Evolutionary conservation across 2,888 invertebrate genomes (phyloP), one percentile per base, ranked within the genome.

Genomic region (Isoperla grammatica): DNA sequence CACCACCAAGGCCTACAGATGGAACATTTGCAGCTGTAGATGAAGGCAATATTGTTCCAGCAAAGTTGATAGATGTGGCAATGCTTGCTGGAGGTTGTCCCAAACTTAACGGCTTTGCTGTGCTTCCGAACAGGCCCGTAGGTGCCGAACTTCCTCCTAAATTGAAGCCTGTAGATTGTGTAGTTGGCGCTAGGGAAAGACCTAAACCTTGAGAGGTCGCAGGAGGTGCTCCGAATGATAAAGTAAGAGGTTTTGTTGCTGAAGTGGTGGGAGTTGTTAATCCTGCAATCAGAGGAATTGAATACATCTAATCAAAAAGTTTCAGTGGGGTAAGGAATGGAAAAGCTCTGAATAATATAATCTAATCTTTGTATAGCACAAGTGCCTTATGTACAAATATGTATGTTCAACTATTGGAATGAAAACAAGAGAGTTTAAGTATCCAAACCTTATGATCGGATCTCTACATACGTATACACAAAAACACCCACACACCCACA

Each of bases 1-100:
- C 76, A 1, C 88, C 87, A 12, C 89, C 89, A 17, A 90, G 76
- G 5, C 89, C 90, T 35, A 82, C 73, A 63, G 79, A 79, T 2
- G 79, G 70, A 20, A 77, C 71, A 15, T 72, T 62, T n/a, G 69
- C 60, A 6, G 71, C 66, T 8, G 66, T 55, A 12, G 69, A 64
- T 2, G 67, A 62, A 5, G 67, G 59, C 29, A 63, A 63, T 37
- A 63, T 56, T 49, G 69, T 59, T 29, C 55, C 37, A 6, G 20
- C 48, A 15, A 60, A 42, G 29, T 43, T 53, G 5, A 45, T 11
- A 12, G 13, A 37, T 22, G 46, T 46, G 46, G 12, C 37, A 20
- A 23, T 39, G 20, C 15, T 46, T 23, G 19, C n/a, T 29, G 22
- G n/a, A 17, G 53, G 22, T 37, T 39, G 46, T 20, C 20, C 48